Percentiles rank a stretch among this genome's conserved stretches.
Evolutionary conservation across 2,888 invertebrate genomes (phyloP).

Genomic region (Cantharis flavilabris): DNA sequence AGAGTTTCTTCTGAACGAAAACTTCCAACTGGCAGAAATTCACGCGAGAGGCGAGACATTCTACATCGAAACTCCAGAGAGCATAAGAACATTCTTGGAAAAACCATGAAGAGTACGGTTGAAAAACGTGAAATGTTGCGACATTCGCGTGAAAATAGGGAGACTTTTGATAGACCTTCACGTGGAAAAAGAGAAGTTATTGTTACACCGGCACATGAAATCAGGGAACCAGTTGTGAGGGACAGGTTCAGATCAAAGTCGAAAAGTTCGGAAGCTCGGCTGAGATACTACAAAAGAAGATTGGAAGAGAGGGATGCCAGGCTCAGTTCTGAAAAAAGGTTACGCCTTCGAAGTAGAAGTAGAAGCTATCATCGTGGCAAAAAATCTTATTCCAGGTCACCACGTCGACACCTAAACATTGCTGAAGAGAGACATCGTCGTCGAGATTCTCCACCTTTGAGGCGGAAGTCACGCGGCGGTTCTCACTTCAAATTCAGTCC

Average conservation of each 20-base stretch:
- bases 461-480: not conserved
- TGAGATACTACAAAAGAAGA: not conserved
- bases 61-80: not conserved
- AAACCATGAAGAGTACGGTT: not conserved
- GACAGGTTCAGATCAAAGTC: not conserved
- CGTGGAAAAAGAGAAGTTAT: not conserved
- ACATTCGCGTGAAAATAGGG: slow-evolving; percentile 3
- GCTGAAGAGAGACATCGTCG: not conserved
- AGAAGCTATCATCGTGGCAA: not conserved
- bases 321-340: not conserved
- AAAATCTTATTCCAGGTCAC: not conserved
- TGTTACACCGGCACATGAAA: not conserved
- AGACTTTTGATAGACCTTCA: not conserved
- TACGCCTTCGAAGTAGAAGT: not conserved
- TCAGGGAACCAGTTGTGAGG: not conserved
- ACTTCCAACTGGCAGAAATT: not conserved
- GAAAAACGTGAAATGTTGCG: not conserved
- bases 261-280: not conserved
- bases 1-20: not conserved
- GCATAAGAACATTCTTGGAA: not conserved
- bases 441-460: not conserved
- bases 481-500: slow-evolving; percentile 8
- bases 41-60: not conserved
- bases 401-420: not conserved
- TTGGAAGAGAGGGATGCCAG: not conserved